These are phyloP conservation scores for Notechis scutatus DNA, from an alignment of 2,113 vertebrate species.

Conservation along the genomic window DNA sequence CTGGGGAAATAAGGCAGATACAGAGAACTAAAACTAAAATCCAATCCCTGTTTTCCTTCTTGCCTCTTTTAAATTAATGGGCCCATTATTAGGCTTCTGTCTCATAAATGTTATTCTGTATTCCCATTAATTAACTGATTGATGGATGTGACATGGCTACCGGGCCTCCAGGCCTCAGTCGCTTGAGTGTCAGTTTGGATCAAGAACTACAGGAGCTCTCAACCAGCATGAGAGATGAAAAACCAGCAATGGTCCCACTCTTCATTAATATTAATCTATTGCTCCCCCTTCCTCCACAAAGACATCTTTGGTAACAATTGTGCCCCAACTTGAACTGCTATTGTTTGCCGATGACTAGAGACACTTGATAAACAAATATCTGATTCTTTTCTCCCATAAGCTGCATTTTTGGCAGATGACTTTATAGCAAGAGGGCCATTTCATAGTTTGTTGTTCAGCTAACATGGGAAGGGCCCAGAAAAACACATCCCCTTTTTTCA, in stretches of 20 bases:
- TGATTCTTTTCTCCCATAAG: neutral
- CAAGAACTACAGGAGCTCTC: neutral
- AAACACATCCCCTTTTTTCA: neutral
- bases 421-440: neutral
- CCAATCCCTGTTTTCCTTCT: neutral
- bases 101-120: neutral
- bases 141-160: neutral
- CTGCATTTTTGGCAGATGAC: neutral
- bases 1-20: neutral
- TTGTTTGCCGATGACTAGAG: neutral
- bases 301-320: neutral
- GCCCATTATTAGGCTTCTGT: neutral
- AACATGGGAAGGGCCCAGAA: neutral
- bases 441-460: neutral
- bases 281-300: neutral
- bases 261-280: neutral
- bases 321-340: neutral
- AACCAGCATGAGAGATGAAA: neutral
- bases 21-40: neutral
- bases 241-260: neutral
- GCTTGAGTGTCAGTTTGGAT: neutral
- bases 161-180: neutral
- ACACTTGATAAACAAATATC: neutral
- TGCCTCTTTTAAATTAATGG: neutral
- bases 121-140: neutral